Conservation (phyloP, 2,113 vertebrate genomes). For the Campylorhamphus procurvoides region DNA sequence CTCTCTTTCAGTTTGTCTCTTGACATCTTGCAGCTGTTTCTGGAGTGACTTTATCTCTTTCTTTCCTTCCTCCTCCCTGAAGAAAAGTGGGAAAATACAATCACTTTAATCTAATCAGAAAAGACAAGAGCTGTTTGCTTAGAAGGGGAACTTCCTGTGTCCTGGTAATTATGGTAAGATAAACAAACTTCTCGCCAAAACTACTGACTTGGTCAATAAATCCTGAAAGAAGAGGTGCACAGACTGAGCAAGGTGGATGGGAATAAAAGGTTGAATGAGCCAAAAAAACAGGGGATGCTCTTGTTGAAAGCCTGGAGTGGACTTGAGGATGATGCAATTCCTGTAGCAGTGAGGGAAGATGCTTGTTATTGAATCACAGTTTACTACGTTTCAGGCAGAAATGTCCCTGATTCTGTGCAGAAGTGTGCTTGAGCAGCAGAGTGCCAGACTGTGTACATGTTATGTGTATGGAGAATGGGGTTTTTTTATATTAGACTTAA, state of each 20-base stretch:
- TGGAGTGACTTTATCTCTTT: slow-evolving; percentile 75
- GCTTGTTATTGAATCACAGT: not conserved
- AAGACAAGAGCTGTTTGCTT: not conserved
- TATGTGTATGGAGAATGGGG: not conserved
- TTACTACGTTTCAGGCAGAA: not conserved
- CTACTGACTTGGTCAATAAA: not conserved
- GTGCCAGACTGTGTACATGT: not conserved
- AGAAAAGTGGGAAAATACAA: slow-evolving; percentile 14
- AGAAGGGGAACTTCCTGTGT: not conserved
- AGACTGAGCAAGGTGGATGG: not conserved
- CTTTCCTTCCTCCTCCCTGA: slow-evolving; percentile 80
- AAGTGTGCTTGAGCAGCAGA: not conserved
- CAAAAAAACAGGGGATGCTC: not conserved
- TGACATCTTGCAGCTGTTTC: slow-evolving; percentile 78
- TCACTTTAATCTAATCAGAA: not conserved
- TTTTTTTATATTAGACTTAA: not conserved
- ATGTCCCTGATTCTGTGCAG: not conserved
- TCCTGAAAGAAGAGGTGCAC: not conserved
- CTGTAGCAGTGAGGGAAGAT: not conserved
- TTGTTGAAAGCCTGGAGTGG: not conserved
- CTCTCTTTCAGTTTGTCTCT: slow-evolving; percentile 74
- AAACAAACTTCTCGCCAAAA: not conserved
- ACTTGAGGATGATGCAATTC: not conserved
- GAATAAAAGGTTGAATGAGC: not conserved
- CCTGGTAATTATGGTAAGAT: not conserved